A percentile compares a stretch with the other conserved stretches of the same genome.
Conservation (phyloP, 2,113 vertebrate genomes). For the Telmatochromis sp. region DNA sequence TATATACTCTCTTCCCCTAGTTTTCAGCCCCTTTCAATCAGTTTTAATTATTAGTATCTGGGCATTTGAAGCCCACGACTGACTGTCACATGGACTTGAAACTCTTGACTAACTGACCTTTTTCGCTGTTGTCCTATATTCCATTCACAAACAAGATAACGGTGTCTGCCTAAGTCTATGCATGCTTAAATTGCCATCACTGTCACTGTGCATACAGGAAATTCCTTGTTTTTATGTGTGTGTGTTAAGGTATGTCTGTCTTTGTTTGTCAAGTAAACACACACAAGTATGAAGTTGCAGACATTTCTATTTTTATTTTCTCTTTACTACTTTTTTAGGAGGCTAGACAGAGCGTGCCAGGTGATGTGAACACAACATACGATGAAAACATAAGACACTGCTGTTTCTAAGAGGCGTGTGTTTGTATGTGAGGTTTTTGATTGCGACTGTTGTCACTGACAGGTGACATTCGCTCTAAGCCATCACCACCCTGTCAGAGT, state of each 20-base stretch:
- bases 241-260: not conserved
- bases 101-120: not conserved
- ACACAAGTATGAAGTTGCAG: not conserved
- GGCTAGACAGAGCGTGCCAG: not conserved
- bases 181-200: not conserved
- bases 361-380: not conserved
- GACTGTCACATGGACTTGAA: not conserved
- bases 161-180: not conserved
- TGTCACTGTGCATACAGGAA: not conserved
- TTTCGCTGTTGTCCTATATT: conserved; percentile 2
- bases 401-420: not conserved
- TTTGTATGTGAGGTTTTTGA: not conserved
- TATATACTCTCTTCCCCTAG: not conserved
- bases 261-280: not conserved
- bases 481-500: not conserved
- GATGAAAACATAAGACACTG: not conserved
- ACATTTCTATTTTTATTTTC: not conserved
- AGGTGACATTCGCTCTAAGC: conserved; percentile 20
- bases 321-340: not conserved
- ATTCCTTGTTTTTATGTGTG: not conserved
- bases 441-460: not conserved
- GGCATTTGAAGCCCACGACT: not conserved
- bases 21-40: not conserved
- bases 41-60: not conserved
- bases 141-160: not conserved